Conservation (phyloP, 2,113 vertebrate genomes). For the Mixornis gularis region DNA sequence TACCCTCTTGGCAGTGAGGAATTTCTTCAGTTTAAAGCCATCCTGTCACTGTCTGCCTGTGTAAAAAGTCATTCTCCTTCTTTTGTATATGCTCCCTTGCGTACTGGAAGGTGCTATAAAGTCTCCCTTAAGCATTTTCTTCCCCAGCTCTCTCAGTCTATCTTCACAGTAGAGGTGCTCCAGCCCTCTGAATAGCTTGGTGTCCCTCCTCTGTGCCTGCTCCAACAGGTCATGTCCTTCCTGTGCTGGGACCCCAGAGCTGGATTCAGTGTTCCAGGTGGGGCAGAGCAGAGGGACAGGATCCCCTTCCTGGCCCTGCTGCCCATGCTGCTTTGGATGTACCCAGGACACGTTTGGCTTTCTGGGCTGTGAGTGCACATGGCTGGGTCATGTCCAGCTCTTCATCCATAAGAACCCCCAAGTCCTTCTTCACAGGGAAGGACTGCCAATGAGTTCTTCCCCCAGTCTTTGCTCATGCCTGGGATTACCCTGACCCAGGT, state of each 20-base stretch:
- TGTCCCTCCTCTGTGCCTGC: rapidly evolving
- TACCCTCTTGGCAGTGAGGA: neutral
- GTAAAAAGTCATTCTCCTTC: neutral
- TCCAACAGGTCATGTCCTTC: rapidly evolving
- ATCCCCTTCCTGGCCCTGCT: neutral
- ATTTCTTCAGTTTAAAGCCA: neutral
- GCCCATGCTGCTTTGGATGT: rapidly evolving
- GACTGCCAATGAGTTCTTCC: neutral
- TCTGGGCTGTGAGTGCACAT: neutral
- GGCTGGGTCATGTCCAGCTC: neutral
- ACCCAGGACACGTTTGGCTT: rapidly evolving
- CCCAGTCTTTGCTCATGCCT: neutral
- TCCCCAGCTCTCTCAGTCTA: neutral
- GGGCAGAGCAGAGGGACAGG: neutral
- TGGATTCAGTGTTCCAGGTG: neutral
- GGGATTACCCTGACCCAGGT: neutral
- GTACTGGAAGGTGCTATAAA: neutral
- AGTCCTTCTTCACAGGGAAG: neutral
- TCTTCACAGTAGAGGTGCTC: neutral
- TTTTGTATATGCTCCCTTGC: neutral
- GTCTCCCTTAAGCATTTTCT: neutral
- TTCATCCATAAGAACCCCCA: rapidly evolving
- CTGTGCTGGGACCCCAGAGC: neutral
- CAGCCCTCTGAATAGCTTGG: no score
- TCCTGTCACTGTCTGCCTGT: neutral